phyloP scores from a whole-genome alignment of 2,888 invertebrate genomes.

The Trissonchulus latispiculum region DNA sequence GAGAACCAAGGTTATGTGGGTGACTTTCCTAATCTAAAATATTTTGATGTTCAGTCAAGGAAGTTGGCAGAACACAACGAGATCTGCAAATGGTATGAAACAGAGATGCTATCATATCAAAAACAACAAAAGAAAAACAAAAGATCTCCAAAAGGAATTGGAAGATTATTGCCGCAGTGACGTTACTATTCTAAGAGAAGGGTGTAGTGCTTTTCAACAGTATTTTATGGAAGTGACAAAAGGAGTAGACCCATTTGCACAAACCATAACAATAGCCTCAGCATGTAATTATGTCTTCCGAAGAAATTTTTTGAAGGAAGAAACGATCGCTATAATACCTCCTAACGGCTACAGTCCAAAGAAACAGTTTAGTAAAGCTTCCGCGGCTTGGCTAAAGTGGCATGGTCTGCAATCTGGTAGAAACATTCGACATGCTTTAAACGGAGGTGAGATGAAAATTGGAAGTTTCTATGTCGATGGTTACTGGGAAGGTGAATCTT shows the following conservation, averaged over 20 bases:
- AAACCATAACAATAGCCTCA: no score
- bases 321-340: not conserved
- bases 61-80: no score
- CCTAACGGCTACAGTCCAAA: not conserved
- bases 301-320: not conserved
- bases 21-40: no score
- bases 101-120: not conserved
- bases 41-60: no score
- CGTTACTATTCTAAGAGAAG: not conserved
- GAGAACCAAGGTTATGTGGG: no score
- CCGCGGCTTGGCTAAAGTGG: not conserved
- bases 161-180: conserved; percentile 1
- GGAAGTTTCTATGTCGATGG: no score
- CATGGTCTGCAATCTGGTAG: not conserved
- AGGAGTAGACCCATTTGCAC: no score
- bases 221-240: not conserved
- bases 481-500: not conserved
- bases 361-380: not conserved
- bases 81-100: not conserved
- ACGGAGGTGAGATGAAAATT: no score
- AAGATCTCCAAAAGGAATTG: not conserved
- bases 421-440: not conserved
- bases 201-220: not conserved
- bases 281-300: no score
- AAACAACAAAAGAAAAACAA: not conserved